A percentile compares a stretch with the other conserved stretches of the same genome.
Conservation (phyloP, 2,888 invertebrate genomes). For the Drosophila cyrtoloma region DNA sequence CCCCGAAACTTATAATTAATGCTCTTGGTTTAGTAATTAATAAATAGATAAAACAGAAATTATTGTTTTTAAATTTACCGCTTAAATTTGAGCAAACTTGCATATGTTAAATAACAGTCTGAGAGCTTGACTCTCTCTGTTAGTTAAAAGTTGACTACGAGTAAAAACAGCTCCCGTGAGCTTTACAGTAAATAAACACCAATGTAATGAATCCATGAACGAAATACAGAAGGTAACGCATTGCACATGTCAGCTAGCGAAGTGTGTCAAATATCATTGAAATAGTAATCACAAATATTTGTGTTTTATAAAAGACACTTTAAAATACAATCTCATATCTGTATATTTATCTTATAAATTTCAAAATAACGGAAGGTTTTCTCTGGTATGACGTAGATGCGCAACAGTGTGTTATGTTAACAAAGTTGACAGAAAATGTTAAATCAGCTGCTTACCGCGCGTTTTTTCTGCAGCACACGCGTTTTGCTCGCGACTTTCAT, state of each 20-base stretch:
- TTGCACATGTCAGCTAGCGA: not conserved
- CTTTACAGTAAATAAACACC: not conserved
- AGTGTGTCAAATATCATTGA: too few relatives aligned
- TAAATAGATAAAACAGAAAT: not conserved
- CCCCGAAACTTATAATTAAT: not conserved
- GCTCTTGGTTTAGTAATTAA: not conserved
- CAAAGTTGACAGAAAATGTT: not conserved
- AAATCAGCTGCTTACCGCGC: constrained; percentile 7
- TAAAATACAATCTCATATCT: not conserved
- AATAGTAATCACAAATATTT: not conserved
- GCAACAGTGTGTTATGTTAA: not conserved
- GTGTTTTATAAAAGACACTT: not conserved
- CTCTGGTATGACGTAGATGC: not conserved
- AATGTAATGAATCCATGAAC: not conserved
- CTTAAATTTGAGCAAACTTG: not conserved
- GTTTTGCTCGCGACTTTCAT: not conserved
- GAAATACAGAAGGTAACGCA: not conserved
- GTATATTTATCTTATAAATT: not conserved
- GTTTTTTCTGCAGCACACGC: not conserved
- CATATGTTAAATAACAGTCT: not conserved
- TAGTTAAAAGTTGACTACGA: not conserved
- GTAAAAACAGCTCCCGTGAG: constrained; percentile 30
- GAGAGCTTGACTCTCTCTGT: not conserved
- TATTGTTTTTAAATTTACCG: not conserved
- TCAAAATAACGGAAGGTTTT: not conserved